Conservation (phyloP, 1,140 invertebrate genomes). For the Meloidogyne hapla region DNA sequence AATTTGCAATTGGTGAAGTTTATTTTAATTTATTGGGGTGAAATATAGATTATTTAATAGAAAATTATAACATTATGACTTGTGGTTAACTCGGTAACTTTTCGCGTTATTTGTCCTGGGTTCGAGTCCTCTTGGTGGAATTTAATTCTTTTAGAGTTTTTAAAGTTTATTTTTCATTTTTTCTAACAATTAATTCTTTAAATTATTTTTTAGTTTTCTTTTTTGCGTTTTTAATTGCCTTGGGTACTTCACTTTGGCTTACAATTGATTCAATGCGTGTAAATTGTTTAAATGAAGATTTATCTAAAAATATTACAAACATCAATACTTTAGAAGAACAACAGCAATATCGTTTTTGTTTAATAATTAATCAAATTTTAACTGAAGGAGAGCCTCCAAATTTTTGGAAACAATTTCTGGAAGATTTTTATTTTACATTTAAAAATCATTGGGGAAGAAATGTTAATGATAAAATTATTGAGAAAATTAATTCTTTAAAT, state of each 20-base stretch:
- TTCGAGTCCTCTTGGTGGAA: too few relatives aligned
- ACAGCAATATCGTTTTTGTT: neutral
- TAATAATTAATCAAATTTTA: neutral
- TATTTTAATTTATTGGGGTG: too few relatives aligned
- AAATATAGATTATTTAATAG: too few relatives aligned
- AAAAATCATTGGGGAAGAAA: neutral
- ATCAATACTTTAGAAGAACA: neutral
- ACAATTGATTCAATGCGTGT: conserved; percentile 12
- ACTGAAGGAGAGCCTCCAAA: neutral
- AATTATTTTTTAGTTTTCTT: conserved; percentile 3
- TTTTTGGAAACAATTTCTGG: conserved; percentile 2
- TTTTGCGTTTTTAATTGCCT: neutral
- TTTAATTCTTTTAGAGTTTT: too few relatives aligned
- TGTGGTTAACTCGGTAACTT: too few relatives aligned
- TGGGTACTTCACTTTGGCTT: conserved; percentile 9
- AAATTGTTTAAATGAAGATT: neutral
- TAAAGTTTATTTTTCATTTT: neutral
- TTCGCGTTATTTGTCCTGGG: too few relatives aligned
- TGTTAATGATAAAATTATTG: neutral
- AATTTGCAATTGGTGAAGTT: too few relatives aligned
- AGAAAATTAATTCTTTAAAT: neutral
- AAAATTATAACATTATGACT: too few relatives aligned
- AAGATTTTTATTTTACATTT: neutral
- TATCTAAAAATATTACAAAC: neutral
- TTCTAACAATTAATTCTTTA: too few relatives aligned